Conservation (phyloP, 2,113 vertebrate species). For the Phylloscopus whistleri region DNA sequence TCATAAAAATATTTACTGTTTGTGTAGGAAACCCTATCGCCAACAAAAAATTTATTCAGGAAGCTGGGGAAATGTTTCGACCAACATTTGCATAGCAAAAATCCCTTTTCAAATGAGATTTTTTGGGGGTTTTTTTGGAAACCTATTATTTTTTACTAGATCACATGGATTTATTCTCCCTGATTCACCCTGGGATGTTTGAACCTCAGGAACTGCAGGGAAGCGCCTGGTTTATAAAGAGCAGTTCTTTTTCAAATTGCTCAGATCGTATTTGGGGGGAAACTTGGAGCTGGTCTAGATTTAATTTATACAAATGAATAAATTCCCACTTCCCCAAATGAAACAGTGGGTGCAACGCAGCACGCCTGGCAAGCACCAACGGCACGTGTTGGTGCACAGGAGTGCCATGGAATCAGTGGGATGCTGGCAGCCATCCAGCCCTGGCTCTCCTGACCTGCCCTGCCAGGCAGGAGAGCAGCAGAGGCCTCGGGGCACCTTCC, state of each 20-base stretch:
- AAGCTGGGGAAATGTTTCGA: not conserved
- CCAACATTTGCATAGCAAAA: not conserved
- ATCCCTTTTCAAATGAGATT: accelerated
- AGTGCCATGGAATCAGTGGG: accelerated
- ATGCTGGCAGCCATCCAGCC: not conserved
- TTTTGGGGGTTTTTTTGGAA: not conserved
- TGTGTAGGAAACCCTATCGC: not conserved
- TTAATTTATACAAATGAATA: not conserved
- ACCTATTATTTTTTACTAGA: not conserved
- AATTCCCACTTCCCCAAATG: not conserved
- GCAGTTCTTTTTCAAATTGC: not conserved
- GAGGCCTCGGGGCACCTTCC: not conserved
- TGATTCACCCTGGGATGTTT: not conserved
- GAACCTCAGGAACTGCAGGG: not conserved
- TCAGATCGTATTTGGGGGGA: not conserved
- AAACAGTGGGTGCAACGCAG: accelerated
- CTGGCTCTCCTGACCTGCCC: not conserved
- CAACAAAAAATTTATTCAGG: not conserved
- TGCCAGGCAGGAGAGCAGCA: not conserved
- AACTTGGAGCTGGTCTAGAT: not conserved
- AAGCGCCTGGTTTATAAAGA: not conserved
- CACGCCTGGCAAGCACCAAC: not conserved
- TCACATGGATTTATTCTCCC: not conserved
- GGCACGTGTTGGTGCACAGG: accelerated
- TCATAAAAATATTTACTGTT: conserved; percentile 15